Base-by-base conservation (phyloP, 2,888 invertebrate species). In the Clitarchus hookeri region DNA sequence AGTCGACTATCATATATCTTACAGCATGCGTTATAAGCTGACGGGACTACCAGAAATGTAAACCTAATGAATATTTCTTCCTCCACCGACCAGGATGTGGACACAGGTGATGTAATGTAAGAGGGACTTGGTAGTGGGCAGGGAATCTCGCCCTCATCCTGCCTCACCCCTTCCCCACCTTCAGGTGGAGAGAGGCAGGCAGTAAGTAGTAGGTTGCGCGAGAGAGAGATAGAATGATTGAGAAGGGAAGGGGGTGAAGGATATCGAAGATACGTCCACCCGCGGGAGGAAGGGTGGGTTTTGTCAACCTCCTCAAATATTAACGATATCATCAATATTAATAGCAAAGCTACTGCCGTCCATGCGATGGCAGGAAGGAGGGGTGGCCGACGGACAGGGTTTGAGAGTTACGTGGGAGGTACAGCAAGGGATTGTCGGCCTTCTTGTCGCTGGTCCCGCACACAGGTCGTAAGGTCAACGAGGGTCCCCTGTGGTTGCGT, bases 291-390 rank as follows among this genome's bases (percentile, higher is more conserved):
- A 79, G 78, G 84, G 27, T 8, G 12, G 19, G 82, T 27, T 82
- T 23, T 44, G 36, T 82, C 19, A 36, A 44, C 44, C 82, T 86
- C 79, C 86, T 84, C 86, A 84, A 84, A 86, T 86, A 86, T 86
- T 86, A 86, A 86, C 80, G 84, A 23, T 16, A 19, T 78, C 86
- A 86, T 86, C 86, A 86, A 86, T 86, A 86, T 86, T 86, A 84
- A 86, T 86, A 27, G 84, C 78, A 26, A 53, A 84, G 54, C 44
- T 83, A 77, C 44, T 53, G 83, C 65, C n/a, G 65, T 6, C 65
- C 65, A 65, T 6, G 23, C 8, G n/a, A 65, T 9, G 19, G 65
- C 13, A 19, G n/a, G 65, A 23, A 65, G 11, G 48, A 19, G 65
- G 65, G 6, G 6, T 8, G 6, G 13, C 11, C 6, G 13, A 16